phyloP scores from a whole-genome alignment of 2,797 vertebrate species.

The Phaenicophaeus curvirostris region DNA sequence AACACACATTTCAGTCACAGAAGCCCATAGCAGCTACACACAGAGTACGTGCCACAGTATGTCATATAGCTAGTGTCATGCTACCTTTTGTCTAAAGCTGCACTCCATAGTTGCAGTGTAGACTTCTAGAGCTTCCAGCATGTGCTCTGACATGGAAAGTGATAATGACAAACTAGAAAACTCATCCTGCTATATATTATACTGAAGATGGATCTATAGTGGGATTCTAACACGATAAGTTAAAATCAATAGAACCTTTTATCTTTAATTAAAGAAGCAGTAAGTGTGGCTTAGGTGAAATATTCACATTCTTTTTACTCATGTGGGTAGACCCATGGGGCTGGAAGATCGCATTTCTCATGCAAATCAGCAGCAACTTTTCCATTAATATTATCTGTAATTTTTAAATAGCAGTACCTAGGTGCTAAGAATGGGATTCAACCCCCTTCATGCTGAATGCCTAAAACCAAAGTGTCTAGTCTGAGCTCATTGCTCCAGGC shows the following conservation, averaged over 20 bases:
- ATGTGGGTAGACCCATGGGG: background rate
- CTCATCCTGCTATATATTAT: background rate
- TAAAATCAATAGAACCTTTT: background rate
- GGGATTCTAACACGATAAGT: background rate
- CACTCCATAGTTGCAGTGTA: background rate
- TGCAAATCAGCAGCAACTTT: background rate
- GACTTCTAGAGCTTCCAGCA: background rate
- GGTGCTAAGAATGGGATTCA: background rate
- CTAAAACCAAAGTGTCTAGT: background rate
- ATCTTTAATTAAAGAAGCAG: background rate
- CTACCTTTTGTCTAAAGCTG: background rate
- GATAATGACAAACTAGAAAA: background rate
- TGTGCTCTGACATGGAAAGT: background rate
- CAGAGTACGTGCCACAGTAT: background rate
- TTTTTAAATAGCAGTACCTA: background rate
- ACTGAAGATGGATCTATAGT: background rate
- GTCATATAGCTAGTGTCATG: background rate
- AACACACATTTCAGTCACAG: background rate
- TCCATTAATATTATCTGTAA: background rate
- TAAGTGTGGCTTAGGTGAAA: background rate
- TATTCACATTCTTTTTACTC: background rate
- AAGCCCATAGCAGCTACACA: background rate
- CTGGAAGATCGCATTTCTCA: background rate
- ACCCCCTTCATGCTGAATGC: background rate
- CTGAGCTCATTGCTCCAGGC: constrained; percentile 19